phyloP scores from a whole-genome alignment of 2,888 invertebrate species.

The Drosophila koepferae region DNA sequence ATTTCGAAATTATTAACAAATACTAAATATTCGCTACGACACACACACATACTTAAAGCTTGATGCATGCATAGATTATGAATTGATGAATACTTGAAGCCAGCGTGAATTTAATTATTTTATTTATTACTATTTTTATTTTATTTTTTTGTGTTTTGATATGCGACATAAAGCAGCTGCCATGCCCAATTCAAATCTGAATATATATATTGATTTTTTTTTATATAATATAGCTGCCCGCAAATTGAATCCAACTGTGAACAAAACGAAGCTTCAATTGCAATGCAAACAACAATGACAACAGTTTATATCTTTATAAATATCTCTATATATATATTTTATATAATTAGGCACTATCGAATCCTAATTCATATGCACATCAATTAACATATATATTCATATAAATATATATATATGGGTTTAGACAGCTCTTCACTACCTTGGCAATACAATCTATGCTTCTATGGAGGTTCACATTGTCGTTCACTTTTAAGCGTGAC shows the following conservation, averaged over 20 bases:
- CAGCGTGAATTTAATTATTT: slow-evolving; percentile 23
- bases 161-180: slow-evolving; percentile 26
- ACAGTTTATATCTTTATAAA: slow-evolving; percentile 6
- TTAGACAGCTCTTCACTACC: slow-evolving; percentile 55
- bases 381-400: slow-evolving; percentile 24
- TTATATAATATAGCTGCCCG: neutral
- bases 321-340: slow-evolving; percentile 18
- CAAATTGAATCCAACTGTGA: slow-evolving; percentile 13
- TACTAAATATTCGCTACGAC: neutral
- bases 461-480: slow-evolving; percentile 88
- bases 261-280: slow-evolving; percentile 10
- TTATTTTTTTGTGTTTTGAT: slow-evolving; percentile 1
- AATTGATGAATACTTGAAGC: slow-evolving; percentile 24
- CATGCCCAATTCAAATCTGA: slow-evolving; percentile 25
- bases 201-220: neutral
- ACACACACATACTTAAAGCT: slow-evolving; percentile 65
- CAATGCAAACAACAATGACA: slow-evolving; percentile 19
- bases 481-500: slow-evolving; percentile 87
- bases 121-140: neutral
- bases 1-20: neutral
- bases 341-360: slow-evolving; percentile 12
- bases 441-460: slow-evolving; percentile 91
- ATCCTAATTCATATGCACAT: slow-evolving; percentile 44
- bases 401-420: slow-evolving; percentile 1
- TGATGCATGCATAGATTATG: slow-evolving; percentile 34